Conservation (phyloP, 2,113 vertebrate genomes). For the Nycticebus coucang region DNA sequence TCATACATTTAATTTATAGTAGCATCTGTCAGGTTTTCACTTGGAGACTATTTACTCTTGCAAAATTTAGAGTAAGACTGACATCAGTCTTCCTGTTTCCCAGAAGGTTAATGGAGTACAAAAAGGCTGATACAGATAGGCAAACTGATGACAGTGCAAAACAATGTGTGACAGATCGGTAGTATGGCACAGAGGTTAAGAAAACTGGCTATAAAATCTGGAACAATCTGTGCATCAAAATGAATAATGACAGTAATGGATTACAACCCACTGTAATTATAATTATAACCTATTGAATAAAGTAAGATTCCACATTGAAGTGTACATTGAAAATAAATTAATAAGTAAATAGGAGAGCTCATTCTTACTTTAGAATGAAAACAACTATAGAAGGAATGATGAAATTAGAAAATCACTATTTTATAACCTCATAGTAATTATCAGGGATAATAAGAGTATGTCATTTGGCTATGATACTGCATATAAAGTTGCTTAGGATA, state of each 20-base stretch:
- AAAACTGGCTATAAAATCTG: slow-evolving; percentile 33
- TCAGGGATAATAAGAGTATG: not conserved
- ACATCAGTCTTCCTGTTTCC: not conserved
- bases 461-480: not conserved
- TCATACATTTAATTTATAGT: slow-evolving; percentile 17
- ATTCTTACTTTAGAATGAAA: not conserved
- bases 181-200: not conserved
- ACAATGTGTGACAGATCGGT: not conserved
- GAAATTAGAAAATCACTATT: slow-evolving; percentile 54
- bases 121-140: not conserved
- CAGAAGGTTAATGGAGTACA: slow-evolving; percentile 43
- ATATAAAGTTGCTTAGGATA: slow-evolving; percentile 23
- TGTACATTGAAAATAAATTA: slow-evolving; percentile 42
- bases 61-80: not conserved
- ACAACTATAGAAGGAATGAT: slow-evolving; percentile 32
- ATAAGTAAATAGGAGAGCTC: slow-evolving; percentile 9
- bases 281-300: slow-evolving; percentile 26
- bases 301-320: slow-evolving; percentile 19
- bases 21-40: slow-evolving; percentile 8
- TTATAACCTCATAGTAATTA: not conserved
- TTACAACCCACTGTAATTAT: not conserved
- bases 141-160: not conserved
- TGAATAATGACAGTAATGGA: slow-evolving; percentile 49
- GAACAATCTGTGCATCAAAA: slow-evolving; percentile 1
- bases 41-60: not conserved